Conservation (phyloP, 2,888 invertebrate genomes). For the Drosophila meridionalis region DNA sequence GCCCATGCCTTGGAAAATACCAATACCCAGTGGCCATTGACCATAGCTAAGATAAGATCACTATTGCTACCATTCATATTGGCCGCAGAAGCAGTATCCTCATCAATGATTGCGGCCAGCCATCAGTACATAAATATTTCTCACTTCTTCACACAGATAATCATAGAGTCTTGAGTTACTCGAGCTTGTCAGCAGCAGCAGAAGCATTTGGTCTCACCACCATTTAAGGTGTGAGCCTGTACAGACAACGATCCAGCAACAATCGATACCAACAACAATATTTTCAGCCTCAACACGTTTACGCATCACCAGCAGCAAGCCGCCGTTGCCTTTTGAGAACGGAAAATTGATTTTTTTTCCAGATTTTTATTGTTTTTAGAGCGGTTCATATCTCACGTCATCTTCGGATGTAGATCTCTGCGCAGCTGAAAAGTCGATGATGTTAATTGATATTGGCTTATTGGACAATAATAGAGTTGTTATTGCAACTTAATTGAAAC, state of each 20-base stretch:
- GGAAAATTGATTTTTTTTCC: slow-evolving; percentile 73
- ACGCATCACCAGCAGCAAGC: slow-evolving; percentile 67
- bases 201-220: slow-evolving; percentile 44
- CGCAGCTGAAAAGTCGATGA: slow-evolving; percentile 57
- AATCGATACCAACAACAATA: slow-evolving; percentile 44
- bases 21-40: slow-evolving; percentile 49
- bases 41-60: slow-evolving; percentile 49
- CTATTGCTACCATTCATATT: slow-evolving; percentile 23
- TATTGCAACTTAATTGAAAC: slow-evolving; percentile 78
- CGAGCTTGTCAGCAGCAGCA: slow-evolving; percentile 54
- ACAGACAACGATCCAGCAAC: slow-evolving; percentile 41
- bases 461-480: slow-evolving; percentile 76
- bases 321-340: slow-evolving; percentile 32
- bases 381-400: slow-evolving; percentile 75
- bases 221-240: slow-evolving; percentile 76
- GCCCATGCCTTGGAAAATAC: slow-evolving; percentile 56
- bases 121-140: slow-evolving; percentile 77
- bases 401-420: slow-evolving; percentile 36
- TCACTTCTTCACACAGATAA: slow-evolving; percentile 61
- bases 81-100: slow-evolving; percentile 40
- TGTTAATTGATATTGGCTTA: slow-evolving; percentile 71
- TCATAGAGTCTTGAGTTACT: slow-evolving; percentile 72
- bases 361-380: slow-evolving; percentile 68
- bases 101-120: slow-evolving; percentile 63
- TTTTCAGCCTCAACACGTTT: slow-evolving; percentile 68